A percentile compares a stretch with the other conserved stretches of the same genome.
Conservation (phyloP, 1,140 invertebrate genomes). For the Drosophila parvula region DNA sequence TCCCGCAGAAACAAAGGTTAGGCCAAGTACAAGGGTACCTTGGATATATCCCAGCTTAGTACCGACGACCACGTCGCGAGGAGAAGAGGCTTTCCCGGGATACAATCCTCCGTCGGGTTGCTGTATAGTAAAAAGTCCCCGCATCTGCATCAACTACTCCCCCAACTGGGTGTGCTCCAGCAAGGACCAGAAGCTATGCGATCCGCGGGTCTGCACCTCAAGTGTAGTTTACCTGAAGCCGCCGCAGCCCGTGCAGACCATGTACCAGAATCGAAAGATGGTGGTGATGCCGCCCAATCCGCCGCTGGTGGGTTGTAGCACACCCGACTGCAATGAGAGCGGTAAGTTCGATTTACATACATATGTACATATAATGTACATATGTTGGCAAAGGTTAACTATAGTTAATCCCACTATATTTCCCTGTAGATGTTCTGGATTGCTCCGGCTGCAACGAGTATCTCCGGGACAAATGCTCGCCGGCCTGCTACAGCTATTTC, state of each 20-base stretch:
- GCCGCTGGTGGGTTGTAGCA: constrained; percentile 47
- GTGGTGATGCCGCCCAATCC: constrained; percentile 75
- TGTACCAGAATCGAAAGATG: constrained; percentile 19
- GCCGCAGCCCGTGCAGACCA: constrained; percentile 34
- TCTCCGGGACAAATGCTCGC: constrained; percentile 53
- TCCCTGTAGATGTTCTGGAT: constrained; percentile 50
- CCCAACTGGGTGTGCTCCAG: constrained; percentile 67
- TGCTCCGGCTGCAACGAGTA: constrained; percentile 68
- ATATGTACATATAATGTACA: too few species aligned
- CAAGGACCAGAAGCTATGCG: constrained; percentile 47
- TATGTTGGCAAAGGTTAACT: neutral
- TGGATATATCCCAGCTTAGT: constrained; percentile 26
- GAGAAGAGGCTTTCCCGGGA: constrained; percentile 15
- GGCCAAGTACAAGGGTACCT: neutral
- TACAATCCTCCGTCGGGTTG: constrained; percentile 27
- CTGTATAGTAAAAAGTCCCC: constrained; percentile 57
- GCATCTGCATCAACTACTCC: constrained; percentile 62
- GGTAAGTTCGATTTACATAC: constrained; percentile 52
- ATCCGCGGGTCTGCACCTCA: constrained; percentile 47
- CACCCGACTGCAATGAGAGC: constrained; percentile 52
- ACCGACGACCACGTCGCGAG: constrained; percentile 16
- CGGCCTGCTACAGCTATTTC: constrained; percentile 59
- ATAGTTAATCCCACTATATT: neutral
- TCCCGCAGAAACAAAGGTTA: neutral
- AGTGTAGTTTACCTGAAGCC: constrained; percentile 63